phyloP scores from a whole-genome alignment of 2,797 vertebrate genomes.

The Kryptopterus vitreolus region DNA sequence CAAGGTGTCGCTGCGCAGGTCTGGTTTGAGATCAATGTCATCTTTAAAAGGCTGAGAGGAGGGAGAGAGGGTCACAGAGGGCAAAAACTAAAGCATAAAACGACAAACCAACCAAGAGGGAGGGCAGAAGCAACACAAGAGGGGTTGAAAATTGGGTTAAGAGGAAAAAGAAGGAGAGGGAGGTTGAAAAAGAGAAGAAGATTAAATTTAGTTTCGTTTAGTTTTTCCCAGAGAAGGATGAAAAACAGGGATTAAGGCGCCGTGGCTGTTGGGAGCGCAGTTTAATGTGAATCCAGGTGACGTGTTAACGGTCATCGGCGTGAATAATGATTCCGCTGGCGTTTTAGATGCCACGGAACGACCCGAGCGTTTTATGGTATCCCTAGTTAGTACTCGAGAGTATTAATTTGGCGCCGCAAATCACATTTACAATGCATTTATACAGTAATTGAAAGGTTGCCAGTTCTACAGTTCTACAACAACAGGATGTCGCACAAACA shows the following conservation, averaged over 20 bases:
- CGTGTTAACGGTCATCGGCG: neutral
- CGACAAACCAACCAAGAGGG: conserved; percentile 57
- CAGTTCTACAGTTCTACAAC: neutral
- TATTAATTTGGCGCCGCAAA: neutral
- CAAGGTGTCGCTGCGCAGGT: conserved; percentile 90
- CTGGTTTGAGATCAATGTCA: conserved; percentile 92
- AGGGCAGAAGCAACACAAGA: conserved; percentile 47
- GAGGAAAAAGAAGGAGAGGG: conserved; percentile 57
- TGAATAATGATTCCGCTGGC: neutral
- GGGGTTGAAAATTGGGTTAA: conserved; percentile 54
- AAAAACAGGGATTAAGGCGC: conserved; percentile 48
- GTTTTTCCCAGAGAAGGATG: neutral
- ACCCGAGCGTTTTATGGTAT: neutral
- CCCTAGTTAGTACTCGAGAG: neutral
- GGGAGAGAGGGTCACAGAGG: conserved; percentile 78
- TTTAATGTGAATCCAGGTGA: neutral
- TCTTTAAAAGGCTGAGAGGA: conserved; percentile 92
- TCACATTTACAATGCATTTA: neutral
- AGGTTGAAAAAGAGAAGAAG: conserved; percentile 48
- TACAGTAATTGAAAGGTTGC: neutral
- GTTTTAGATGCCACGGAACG: neutral
- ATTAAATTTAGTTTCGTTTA: conserved; percentile 49
- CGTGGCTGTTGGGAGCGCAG: neutral
- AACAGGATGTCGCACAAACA: neutral
- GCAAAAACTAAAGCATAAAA: conserved; percentile 82